Percentiles rank a stretch among this genome's conserved stretches.
These are phyloP conservation scores for Teleopsis dalmanni DNA, from an alignment of 1,140 invertebrate genomes.

Conservation along the genomic window DNA sequence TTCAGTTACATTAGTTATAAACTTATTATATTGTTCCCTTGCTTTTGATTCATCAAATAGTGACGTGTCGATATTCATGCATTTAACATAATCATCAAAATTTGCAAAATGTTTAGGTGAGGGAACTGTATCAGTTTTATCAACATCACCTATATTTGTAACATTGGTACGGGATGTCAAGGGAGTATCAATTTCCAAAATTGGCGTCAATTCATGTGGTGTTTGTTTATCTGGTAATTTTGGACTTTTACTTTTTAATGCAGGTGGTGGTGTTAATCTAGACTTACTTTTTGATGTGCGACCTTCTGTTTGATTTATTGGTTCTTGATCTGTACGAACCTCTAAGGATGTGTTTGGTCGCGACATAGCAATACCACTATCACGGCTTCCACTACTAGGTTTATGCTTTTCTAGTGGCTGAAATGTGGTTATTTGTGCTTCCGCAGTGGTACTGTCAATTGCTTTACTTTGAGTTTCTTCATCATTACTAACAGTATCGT, in stretches of 20 bases:
- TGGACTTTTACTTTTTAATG: conserved; percentile 35
- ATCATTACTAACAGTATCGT: background rate
- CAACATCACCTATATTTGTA: background rate
- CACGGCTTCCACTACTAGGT: conserved; percentile 28
- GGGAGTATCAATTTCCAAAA: conserved; percentile 39
- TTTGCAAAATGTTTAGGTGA: conserved; percentile 24
- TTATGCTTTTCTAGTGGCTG: conserved; percentile 31
- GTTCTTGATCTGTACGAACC: conserved; percentile 21
- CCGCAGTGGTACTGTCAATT: background rate
- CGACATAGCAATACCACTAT: conserved; percentile 37
- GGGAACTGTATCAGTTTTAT: background rate
- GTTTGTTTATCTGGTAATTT: conserved; percentile 28
- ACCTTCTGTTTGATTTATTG: conserved; percentile 13
- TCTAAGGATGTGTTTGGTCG: conserved; percentile 33
- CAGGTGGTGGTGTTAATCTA: conserved; percentile 26
- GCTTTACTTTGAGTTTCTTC: background rate
- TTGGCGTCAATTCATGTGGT: conserved; percentile 39
- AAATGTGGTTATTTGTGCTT: background rate
- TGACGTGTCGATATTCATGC: conserved; percentile 25
- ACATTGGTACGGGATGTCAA: conserved; percentile 28
- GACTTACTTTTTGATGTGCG: conserved; percentile 8
- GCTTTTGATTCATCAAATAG: conserved; percentile 25
- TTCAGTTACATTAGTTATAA: conserved; percentile 18
- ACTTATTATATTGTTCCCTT: conserved; percentile 22
- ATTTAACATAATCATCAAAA: conserved; percentile 34